Evolutionary conservation across 2,797 vertebrate genomes (phyloP), one percentile per base, ranked within the genome.

Genomic region (Novumbra hubbsi): DNA sequence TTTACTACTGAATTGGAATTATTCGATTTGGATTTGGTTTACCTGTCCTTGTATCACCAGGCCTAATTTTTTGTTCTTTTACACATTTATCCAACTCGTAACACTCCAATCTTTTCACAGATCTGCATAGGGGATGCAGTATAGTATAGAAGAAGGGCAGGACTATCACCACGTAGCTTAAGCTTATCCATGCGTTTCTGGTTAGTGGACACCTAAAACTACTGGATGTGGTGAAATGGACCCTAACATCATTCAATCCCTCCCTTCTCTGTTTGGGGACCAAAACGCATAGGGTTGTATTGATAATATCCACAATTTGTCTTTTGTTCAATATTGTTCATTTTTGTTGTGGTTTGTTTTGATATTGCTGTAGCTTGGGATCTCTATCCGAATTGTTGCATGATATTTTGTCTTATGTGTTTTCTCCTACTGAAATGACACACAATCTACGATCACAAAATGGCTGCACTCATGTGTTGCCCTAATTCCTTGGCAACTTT

Each of bases 181-280:
- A 21, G n/a, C 24, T 41, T 38, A 68, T 68, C 8, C 34, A 45
- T 8, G 41, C 34, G 17, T 67, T 67, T 68, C 19, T 45, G 67
- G 49, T 28, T 27, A 45, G 38, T 27, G 19, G 4, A 24, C 55
- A 21, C 55, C 55, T 21, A 57, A 57, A 57, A 57, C 21, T n/a
- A 57, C 19, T 21, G 41, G 41, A 16, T 68, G 21, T 38, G 38
- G 41, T 41, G 14, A 17, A n/a, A 68, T 38, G 65, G 19, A 68
- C 1, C 9, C 41, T 1, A 45, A 64, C 21, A 55, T 50, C 41
- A 45, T 45, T 7, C 6, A 45, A 52, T 21, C n/a, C 8, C 0
- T 5, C 4, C 12, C 30, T 57, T 57, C 24, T n/a, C n/a, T 69
- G 34, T 77, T 81, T 83, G 76, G 73, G 73, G 73, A 68, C 76